Conservation (phyloP, 2,797 vertebrate species). For the Muscicapa striata region DNA sequence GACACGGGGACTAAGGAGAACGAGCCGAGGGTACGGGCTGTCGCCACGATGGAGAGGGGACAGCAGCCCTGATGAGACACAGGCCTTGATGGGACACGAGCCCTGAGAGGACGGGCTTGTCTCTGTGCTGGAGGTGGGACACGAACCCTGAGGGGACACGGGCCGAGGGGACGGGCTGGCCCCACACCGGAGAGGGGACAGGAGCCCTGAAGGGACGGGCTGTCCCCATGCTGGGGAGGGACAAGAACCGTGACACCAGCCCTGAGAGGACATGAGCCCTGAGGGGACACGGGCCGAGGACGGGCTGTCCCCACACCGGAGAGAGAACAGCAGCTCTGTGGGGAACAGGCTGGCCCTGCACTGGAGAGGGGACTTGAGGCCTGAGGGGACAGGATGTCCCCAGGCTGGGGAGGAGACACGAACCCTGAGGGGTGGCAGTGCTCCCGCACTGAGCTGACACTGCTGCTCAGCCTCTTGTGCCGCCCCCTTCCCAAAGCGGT, state of each 20-base stretch:
- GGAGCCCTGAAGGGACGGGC: too few species aligned
- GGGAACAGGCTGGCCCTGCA: neutral
- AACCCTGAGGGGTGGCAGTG: neutral
- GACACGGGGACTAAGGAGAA: accelerated
- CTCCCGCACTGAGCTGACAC: accelerated
- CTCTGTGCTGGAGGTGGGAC: neutral
- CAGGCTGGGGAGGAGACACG: neutral
- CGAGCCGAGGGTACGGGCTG: too few species aligned
- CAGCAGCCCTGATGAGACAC: neutral
- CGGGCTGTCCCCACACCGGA: neutral
- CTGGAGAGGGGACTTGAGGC: neutral
- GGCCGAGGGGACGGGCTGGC: neutral
- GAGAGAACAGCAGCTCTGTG: neutral
- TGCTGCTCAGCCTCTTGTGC: neutral
- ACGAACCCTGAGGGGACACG: neutral
- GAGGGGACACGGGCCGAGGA: neutral
- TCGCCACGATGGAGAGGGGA: too few species aligned
- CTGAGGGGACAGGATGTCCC: neutral
- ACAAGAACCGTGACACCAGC: too few species aligned
- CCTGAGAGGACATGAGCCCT: too few species aligned
- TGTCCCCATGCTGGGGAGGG: too few species aligned
- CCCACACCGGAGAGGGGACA: too few species aligned
- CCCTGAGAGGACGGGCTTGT: neutral
- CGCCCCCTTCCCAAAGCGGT: neutral
- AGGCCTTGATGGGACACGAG: neutral